phyloP scores from a whole-genome alignment of 2,797 vertebrate genomes.

The Chaunax sp. region DNA sequence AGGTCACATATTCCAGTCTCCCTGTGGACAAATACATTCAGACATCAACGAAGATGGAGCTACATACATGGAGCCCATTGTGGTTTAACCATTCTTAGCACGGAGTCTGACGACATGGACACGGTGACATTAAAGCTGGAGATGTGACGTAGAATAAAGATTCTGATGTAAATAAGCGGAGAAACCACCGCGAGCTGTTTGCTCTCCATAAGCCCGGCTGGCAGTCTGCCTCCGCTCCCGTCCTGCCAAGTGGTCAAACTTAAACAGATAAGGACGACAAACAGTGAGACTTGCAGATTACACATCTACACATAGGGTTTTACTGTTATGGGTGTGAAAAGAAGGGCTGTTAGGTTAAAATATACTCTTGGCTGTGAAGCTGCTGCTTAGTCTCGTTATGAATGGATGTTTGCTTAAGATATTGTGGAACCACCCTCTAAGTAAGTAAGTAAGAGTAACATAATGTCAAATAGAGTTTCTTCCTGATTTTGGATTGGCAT shows the following conservation, averaged over 20 bases:
- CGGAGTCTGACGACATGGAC: too few species aligned
- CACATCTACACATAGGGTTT: not conserved
- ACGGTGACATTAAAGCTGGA: too few species aligned
- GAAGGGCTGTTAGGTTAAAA: not conserved
- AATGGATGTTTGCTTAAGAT: not conserved
- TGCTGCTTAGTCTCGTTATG: not conserved
- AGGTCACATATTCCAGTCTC: not conserved
- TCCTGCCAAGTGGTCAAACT: conserved; percentile 26
- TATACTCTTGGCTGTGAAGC: not conserved
- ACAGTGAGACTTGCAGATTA: not conserved
- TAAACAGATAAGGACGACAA: not conserved
- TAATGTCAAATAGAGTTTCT: not conserved
- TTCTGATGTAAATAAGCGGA: conserved; percentile 27
- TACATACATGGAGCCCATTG: not conserved
- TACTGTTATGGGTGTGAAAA: not conserved
- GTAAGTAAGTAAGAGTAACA: not conserved
- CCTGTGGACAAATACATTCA: not conserved
- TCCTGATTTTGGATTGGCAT: not conserved
- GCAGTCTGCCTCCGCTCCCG: conserved; percentile 34
- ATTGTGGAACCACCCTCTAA: not conserved
- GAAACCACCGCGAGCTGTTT: conserved; percentile 14
- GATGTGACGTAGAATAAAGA: not conserved
- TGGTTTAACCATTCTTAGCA: not conserved
- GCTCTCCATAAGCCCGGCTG: conserved; percentile 46
- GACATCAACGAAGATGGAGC: not conserved